Evolutionary conservation across 1,140 invertebrate species (phyloP).

Genomic region (Magallana angulata): DNA sequence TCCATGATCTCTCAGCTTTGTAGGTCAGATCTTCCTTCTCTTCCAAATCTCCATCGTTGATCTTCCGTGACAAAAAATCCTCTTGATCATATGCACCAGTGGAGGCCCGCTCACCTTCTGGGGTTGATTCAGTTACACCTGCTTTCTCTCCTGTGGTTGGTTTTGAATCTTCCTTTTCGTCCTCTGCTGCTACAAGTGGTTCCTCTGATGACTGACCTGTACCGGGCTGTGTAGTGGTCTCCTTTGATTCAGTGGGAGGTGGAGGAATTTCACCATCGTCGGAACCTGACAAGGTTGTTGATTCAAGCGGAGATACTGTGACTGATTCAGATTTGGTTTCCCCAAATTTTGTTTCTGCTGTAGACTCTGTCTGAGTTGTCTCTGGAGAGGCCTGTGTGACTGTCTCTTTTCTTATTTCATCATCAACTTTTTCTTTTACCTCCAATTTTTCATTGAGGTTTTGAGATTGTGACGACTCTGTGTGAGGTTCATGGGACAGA

Average conservation of each 20-base stretch:
- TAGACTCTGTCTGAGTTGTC: not conserved
- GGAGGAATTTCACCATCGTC: not conserved
- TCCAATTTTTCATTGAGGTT: not conserved
- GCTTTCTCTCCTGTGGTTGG: not conserved
- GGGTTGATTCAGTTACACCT: not conserved
- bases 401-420: slow-evolving; percentile 4
- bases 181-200: not conserved
- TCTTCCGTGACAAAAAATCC: slow-evolving; percentile 52
- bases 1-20: slow-evolving; percentile 46
- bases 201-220: slow-evolving; percentile 8
- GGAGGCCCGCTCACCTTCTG: slow-evolving; percentile 28
- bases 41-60: slow-evolving; percentile 61
- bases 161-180: not conserved
- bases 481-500: slow-evolving; percentile 58
- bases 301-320: not conserved
- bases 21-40: slow-evolving; percentile 61
- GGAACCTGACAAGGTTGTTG: not conserved
- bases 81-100: not conserved
- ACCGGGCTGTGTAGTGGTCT: not conserved
- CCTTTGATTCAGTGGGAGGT: slow-evolving; percentile 38
- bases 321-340: slow-evolving; percentile 21
- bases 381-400: not conserved
- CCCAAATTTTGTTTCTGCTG: not conserved
- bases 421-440: slow-evolving; percentile 13
- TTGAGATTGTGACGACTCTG: not conserved